A percentile compares a stretch with the other conserved stretches of the same genome.
These are phyloP conservation scores for Metaphire vulgaris DNA, from an alignment of 1,140 invertebrate species.

Conservation along the genomic window DNA sequence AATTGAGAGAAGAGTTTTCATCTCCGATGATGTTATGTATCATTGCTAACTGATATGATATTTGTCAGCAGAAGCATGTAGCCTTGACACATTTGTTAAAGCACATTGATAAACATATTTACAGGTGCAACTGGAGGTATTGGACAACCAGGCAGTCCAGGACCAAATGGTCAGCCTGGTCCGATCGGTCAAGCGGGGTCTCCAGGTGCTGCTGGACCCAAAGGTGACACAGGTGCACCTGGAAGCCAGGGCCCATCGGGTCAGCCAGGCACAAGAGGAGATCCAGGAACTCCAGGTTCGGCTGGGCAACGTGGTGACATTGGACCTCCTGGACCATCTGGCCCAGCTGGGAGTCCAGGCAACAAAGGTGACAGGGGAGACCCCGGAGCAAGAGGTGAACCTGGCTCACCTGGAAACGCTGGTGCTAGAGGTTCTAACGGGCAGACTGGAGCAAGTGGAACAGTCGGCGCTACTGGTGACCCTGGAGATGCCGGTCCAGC, in stretches of 20 bases:
- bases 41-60: too few relatives aligned
- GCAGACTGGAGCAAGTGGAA: conserved; percentile 2
- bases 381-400: neutral
- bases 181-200: neutral
- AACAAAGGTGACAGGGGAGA: neutral
- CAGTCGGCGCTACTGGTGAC: neutral
- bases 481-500: conserved; percentile 10
- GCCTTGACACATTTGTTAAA: too few relatives aligned
- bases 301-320: neutral
- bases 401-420: neutral
- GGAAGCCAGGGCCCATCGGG: conserved; percentile 7
- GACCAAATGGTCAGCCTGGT: conserved; percentile 15
- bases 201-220: conserved; percentile 2
- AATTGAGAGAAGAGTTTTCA: too few relatives aligned
- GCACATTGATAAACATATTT: too few relatives aligned
- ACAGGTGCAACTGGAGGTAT: conserved; percentile 9
- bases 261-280: conserved; percentile 1
- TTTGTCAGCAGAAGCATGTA: too few relatives aligned
- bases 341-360: conserved; percentile 2
- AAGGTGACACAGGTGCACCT: neutral
- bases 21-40: too few relatives aligned
- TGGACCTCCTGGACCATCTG: conserved; percentile 6
- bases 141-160: conserved; percentile 10
- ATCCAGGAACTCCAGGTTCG: neutral
- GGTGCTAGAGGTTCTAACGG: conserved; percentile 2